Evolutionary conservation across 1,140 invertebrate genomes (phyloP).

Genomic region (Lithobius niger): DNA sequence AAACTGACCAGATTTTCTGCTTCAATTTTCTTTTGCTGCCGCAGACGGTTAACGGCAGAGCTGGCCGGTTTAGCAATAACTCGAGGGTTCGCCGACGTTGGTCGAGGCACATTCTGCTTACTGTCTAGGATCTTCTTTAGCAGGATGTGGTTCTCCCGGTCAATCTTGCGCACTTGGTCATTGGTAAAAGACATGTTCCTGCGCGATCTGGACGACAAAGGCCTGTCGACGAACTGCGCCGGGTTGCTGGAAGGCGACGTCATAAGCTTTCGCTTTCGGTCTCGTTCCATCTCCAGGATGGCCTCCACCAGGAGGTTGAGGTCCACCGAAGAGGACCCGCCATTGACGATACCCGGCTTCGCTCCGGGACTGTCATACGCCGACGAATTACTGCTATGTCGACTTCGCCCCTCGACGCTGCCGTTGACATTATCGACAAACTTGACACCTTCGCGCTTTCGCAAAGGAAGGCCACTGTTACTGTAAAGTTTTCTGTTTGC

Average conservation of each 20-base stretch:
- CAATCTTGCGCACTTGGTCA: conserved; percentile 33
- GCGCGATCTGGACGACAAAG: conserved; percentile 3
- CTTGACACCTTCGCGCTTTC: background rate
- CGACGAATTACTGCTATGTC: no score
- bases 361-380: no score
- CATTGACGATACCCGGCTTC: background rate
- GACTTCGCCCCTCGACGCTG: no score
- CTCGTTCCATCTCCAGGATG: conserved; percentile 6
- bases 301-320: background rate
- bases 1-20: conserved; percentile 35
- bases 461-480: background rate
- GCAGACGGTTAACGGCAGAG: conserved; percentile 31
- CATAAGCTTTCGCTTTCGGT: background rate
- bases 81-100: conserved; percentile 5
- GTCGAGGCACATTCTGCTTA: background rate
- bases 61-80: conserved; percentile 15
- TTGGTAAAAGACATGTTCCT: conserved; percentile 38
- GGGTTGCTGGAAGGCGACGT: no score
- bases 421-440: background rate
- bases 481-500: background rate
- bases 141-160: conserved; percentile 34
- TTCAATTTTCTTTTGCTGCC: conserved; percentile 34
- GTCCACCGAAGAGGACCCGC: background rate
- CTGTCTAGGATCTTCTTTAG: conserved; percentile 33
- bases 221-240: background rate